Evolutionary conservation across 1,140 invertebrate species (phyloP), one percentile per base, ranked within the genome.

Genomic region (Trinorchestia longiramus): DNA sequence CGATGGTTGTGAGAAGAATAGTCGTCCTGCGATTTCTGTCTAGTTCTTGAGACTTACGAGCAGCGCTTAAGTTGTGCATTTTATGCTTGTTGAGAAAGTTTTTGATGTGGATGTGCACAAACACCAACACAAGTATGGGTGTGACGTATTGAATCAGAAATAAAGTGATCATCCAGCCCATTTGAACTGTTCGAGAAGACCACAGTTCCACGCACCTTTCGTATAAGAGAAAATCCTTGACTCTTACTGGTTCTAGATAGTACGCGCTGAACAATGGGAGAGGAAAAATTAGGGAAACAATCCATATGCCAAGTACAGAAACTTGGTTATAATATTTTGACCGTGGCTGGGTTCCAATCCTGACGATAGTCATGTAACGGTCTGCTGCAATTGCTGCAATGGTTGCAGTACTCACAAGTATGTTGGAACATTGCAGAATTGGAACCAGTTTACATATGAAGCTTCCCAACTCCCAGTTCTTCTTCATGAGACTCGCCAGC

Each of bases 331-430:
- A 96, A 95, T 97, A 97, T 95, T 95, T 45, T n/a, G 96, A 94
- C 19, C 95, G 88, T 41, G 77, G 91, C 41, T 95, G 96, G 42
- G 53, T 88, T 8, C 95, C 87, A 4, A 95, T 95, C 28, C 95
- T 95, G 43, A 98, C 97, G 97, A 98, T 98, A 36, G 98, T 97
- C 97, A 98, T 97, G 96, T 97, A 98, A n/a, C 98, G 97, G 97
- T 98, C 98, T 0, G 98, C 97, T 1, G 98, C 98, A 43, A 98
- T 98, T 41, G 97, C 98, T 0, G 98, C 98, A 47, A 98, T 98
- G 95, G 98, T 98, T 42, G 98, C 97, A 11, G 98, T 98, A 0
- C 98, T 98, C 17, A 98, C 98, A 97, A 98, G 98, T n/a, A 98
- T 97, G 96, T 98, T 98, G 57, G 97, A 97, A 6, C 98, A 98